Base-by-base conservation (phyloP, 2,888 invertebrate genomes). In the Anoncus sp. region DNA sequence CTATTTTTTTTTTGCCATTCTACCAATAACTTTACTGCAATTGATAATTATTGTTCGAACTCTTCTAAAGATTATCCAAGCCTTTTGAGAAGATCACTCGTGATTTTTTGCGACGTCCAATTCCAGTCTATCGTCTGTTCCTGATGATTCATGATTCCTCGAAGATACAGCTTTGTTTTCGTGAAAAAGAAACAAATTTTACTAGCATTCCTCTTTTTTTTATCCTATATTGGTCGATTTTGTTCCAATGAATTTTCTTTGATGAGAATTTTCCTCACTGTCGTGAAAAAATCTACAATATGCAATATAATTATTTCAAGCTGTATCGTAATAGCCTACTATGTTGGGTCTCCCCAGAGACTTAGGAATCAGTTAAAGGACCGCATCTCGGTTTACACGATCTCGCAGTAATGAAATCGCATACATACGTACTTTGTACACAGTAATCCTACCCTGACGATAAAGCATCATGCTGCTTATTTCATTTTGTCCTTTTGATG, bases 391-490 rank as follows among this genome's bases (percentile, higher is more conserved):
- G n/a, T n/a, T n/a, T n/a, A n/a, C n/a, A n/a, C n/a, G n/a, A n/a
- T n/a, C n/a, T n/a, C n/a, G n/a, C n/a, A n/a, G n/a, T n/a, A 57
- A 67, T 55, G 27, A 43, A 45, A 45, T 47, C 45, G 22, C 22
- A 7, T 14, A 24, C 51, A 22, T 7, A 55, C 31, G 31, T 22
- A 45, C n/a, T 57, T 67, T 35, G 45, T 31, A 43, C 51, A 38
- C 20, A 16, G 18, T 16, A 51, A n/a, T 51, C 16, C 16, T 12
- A 51, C 35, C 16, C 35, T 22, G 65, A 65, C 6, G 35, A 24
- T 7, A 38, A 22, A 22, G 38, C 35, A 35, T 22, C 55, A 12
- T 31, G 35, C 55, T 67, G 40, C 40, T 45, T 49, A 59, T 49
- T 49, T 47, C 47, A 18, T 35, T 69, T 38, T 38, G 51, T 60